Evolutionary conservation across 2,113 vertebrate species (phyloP).

Genomic region (Rhynchomys soricoides): DNA sequence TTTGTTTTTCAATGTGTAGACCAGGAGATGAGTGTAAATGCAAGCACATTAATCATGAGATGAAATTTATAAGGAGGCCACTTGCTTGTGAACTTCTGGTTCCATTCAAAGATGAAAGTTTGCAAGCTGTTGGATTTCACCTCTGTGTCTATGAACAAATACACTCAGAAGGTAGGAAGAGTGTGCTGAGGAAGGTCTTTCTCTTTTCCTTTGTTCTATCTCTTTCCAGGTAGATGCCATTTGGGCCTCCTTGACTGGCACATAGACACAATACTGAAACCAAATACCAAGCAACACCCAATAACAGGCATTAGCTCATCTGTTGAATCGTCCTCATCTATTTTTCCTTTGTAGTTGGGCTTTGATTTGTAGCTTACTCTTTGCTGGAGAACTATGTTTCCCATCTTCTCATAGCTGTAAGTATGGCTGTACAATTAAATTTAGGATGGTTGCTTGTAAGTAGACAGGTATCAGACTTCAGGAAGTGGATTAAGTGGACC

Average conservation of each 20-base stretch:
- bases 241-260: neutral
- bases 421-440: neutral
- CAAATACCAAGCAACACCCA: neutral
- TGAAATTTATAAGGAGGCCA: conserved; percentile 78
- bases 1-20: conserved; percentile 85
- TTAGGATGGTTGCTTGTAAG: neutral
- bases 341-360: neutral
- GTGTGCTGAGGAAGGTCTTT: neutral
- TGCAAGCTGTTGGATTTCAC: conserved; percentile 49
- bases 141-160: neutral
- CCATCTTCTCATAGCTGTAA: neutral
- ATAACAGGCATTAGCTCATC: neutral
- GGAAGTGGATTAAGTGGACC: neutral
- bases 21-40: conserved; percentile 83
- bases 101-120: conserved; percentile 80
- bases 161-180: neutral
- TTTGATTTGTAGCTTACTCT: neutral
- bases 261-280: neutral
- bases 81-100: conserved; percentile 72
- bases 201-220: neutral
- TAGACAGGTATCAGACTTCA: neutral
- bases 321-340: neutral
- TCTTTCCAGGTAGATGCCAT: neutral
- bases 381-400: neutral
- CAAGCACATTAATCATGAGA: conserved; percentile 84